A percentile compares a stretch with the other conserved stretches of the same genome.
Evolutionary conservation across 1,140 invertebrate species (phyloP).

Genomic region (Calephelis nemesis): DNA sequence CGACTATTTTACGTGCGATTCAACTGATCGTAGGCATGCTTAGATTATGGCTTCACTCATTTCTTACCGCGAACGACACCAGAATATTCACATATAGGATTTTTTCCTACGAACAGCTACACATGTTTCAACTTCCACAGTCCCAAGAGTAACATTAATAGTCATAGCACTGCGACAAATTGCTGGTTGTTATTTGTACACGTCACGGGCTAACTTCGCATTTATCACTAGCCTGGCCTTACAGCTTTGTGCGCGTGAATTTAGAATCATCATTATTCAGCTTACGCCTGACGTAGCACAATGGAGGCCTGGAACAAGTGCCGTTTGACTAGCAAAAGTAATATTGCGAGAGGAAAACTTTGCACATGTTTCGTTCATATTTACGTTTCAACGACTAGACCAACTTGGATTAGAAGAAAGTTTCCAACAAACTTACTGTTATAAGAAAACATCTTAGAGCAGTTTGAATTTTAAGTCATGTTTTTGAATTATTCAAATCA

Average conservation of each 20-base stretch:
- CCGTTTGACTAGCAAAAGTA: neutral
- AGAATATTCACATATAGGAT: no score
- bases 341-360: neutral
- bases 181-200: slow-evolving; percentile 51
- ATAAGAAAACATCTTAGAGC: no score
- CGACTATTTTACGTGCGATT: no score
- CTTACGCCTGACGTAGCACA: slow-evolving; percentile 14
- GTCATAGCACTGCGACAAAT: slow-evolving; percentile 48
- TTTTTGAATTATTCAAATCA: no score
- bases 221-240: slow-evolving; percentile 21
- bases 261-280: slow-evolving; percentile 18
- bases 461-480: no score
- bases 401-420: neutral
- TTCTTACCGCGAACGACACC: no score
- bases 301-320: neutral
- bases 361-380: neutral
- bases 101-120: neutral
- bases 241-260: slow-evolving; percentile 20
- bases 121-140: slow-evolving; percentile 5
- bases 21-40: no score
- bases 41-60: no score
- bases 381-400: neutral
- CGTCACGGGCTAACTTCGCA: slow-evolving; percentile 38
- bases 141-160: slow-evolving; percentile 13
- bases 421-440: no score